These are phyloP conservation scores for Trematocara macrostoma DNA, from an alignment of 2,113 vertebrate species.

Conservation along the genomic window DNA sequence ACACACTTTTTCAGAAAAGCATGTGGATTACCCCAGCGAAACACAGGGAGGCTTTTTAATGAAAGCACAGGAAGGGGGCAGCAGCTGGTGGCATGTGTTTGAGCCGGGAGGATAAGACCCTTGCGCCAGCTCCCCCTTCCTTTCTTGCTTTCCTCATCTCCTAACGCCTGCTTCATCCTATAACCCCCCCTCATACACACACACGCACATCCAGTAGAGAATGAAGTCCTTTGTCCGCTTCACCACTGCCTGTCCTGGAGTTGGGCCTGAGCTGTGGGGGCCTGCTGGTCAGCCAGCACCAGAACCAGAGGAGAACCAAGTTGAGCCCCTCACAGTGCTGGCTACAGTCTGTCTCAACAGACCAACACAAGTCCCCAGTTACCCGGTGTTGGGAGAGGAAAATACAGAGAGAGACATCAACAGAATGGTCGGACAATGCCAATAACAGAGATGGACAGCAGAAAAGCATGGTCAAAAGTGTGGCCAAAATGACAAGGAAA, in stretches of 20 bases:
- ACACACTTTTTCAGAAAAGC: constrained; percentile 58
- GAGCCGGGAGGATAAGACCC: constrained; percentile 80
- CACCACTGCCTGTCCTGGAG: constrained; percentile 66
- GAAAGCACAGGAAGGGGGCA: constrained; percentile 76
- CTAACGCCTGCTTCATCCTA: constrained; percentile 37
- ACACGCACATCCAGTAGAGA: constrained; percentile 48
- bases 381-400: constrained; percentile 35
- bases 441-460: constrained; percentile 24
- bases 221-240: constrained; percentile 76
- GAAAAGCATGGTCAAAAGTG: neutral
- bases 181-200: neutral
- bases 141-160: constrained; percentile 47
- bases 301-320: constrained; percentile 67
- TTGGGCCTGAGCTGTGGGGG: constrained; percentile 63
- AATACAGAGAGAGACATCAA: constrained; percentile 56
- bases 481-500: constrained; percentile 6
- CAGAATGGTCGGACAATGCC: constrained; percentile 49
- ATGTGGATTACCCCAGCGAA: constrained; percentile 70
- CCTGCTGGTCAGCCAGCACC: constrained; percentile 65
- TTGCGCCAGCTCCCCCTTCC: constrained; percentile 60
- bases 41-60: constrained; percentile 73
- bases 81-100: constrained; percentile 83
- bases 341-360: constrained; percentile 30
- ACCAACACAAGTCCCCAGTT: constrained; percentile 41
- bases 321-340: constrained; percentile 48